phyloP scores from a whole-genome alignment of 2,797 vertebrate genomes.

The Labroides dimidiatus region DNA sequence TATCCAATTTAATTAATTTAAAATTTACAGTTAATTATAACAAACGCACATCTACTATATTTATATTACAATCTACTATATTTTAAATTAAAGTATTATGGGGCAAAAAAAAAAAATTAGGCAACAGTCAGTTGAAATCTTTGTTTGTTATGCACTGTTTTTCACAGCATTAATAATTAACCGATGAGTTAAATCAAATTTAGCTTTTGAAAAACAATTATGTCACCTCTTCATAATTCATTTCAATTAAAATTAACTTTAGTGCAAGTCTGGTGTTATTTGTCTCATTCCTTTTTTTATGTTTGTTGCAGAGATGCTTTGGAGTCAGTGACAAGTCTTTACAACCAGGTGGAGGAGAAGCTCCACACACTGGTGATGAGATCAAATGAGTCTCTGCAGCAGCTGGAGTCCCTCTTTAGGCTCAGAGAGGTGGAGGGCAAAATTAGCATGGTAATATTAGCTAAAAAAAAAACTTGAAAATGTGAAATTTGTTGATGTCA shows the following conservation, averaged over 20 bases:
- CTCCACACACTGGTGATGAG: conserved; percentile 91
- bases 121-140: not conserved
- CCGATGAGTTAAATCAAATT: not conserved
- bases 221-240: not conserved
- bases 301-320: conserved; percentile 82
- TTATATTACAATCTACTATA: too few relatives aligned
- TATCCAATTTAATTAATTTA: too few relatives aligned
- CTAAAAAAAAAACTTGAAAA: not conserved
- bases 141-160: not conserved
- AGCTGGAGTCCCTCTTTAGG: conserved; percentile 85
- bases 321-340: conserved; percentile 85
- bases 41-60: too few relatives aligned
- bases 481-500: too few relatives aligned
- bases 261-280: not conserved
- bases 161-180: not conserved
- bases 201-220: not conserved
- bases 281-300: conserved; percentile 1
- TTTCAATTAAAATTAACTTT: not conserved
- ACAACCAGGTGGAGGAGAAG: conserved; percentile 91
- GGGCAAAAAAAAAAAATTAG: too few relatives aligned
- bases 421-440: conserved; percentile 84
- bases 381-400: conserved; percentile 91
- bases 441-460: conserved; percentile 80
- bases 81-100: too few relatives aligned
- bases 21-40: not conserved